Base-by-base conservation (phyloP, 2,888 invertebrate genomes). In the Diadromus collaris region DNA sequence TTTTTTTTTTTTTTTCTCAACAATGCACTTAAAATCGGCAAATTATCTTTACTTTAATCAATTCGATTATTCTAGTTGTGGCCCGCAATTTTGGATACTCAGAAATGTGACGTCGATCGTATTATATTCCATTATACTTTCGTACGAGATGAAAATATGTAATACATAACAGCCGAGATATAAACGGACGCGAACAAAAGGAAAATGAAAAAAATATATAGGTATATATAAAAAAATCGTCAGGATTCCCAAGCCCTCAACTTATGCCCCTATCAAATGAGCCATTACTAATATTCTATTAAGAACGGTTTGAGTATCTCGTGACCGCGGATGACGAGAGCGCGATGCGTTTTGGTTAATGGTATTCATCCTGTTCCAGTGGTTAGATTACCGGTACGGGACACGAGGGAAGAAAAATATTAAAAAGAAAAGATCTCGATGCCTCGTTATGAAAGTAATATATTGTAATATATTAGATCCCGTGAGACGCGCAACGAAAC, bases 361-460 rank as follows among this genome's bases (percentile, higher is more conserved):
- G 21, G 73, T 76, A 65, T 76, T 76, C 54, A 76, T 69, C 68
- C 41, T 19, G 29, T 34, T 34, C 32, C 48, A 34, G 48, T 60
- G 69, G 60, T 69, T 21, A 19, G 51, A 46, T 44, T 38, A 38
- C 38, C 48, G 44, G 61, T 21, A 44, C 2, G 19, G 38, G 48
- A 65, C 21, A 21, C 58, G 24, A 58, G 51, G 27, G 34, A 54
- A 65, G 56, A 63, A 41, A 56, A 19, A 27, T 21, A 38, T 24
- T n/a, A 29, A 51, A 61, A 48, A 16, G 32, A 64, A 69, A 38
- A 32, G 58, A 69, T 16, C 27, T 58, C 46, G 54, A 65, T 67
- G 65, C 65, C 74, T 77, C 77, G 76, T 76, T 80, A 76, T 70
- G 76, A 44, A 58, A 38, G 64, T 76, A 76, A 80, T 77, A 71